Evolutionary conservation across 2,797 vertebrate genomes (phyloP).

Genomic region (Coluber constrictor): DNA sequence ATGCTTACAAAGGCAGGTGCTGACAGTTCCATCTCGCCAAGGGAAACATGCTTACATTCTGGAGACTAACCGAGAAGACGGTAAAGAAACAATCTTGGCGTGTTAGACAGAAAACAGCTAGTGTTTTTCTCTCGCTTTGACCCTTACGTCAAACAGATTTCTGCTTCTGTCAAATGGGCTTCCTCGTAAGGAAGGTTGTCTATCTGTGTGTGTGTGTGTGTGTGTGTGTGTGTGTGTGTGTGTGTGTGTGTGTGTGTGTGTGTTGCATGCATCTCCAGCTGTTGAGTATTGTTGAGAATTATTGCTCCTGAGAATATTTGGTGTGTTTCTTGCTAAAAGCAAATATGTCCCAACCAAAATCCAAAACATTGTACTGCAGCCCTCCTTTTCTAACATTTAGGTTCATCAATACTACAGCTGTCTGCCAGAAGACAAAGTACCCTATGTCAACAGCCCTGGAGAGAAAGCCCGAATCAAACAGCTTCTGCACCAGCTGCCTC

Average conservation of each 20-base stretch:
- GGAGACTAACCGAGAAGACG: conserved; percentile 71
- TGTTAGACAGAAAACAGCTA: conserved; percentile 29
- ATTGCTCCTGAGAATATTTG: background rate
- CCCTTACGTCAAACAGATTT: conserved; percentile 12
- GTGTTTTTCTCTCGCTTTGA: conserved; percentile 3
- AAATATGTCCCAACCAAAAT: background rate
- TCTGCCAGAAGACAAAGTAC: conserved; percentile 96
- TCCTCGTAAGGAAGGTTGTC: background rate
- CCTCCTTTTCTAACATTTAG: conserved; percentile 65
- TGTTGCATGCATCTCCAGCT: background rate
- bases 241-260: background rate
- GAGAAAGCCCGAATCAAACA: conserved; percentile 97
- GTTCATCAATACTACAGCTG: conserved; percentile 99
- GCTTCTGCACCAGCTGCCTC: conserved; percentile 95
- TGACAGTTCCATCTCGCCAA: conserved; percentile 67
- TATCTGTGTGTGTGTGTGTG: background rate
- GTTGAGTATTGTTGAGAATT: background rate
- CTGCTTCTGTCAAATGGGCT: background rate
- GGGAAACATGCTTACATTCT: conserved; percentile 57
- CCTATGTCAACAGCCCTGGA: conserved; percentile 97
- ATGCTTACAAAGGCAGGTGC: conserved; percentile 66
- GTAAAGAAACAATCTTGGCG: conserved; percentile 54
- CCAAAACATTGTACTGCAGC: conserved; percentile 6
- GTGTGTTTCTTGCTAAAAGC: background rate
- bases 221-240: background rate